Evolutionary conservation across 2,113 vertebrate species (phyloP), one percentile per base, ranked within the genome.

Genomic region (Progne subis): DNA sequence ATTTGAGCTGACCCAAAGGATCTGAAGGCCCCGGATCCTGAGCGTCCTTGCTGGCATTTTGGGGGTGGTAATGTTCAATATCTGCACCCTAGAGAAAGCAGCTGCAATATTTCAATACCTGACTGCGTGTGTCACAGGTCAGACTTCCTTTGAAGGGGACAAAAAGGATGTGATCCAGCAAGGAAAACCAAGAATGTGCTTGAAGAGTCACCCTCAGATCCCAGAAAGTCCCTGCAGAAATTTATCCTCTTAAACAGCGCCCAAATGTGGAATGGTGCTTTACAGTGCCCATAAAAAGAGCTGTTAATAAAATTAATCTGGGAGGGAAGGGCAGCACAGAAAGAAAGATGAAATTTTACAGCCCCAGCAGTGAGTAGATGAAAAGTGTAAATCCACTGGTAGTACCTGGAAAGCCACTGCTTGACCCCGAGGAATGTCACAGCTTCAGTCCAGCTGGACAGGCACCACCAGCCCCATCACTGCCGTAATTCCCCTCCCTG

Each of bases 281-380:
- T 90, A 65, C 4, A 43, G 72, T 59, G 44, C 23, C 52, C 1
- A 0, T 92, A 67, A 93, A 94, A 90, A 86, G 37, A 78, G 37
- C 72, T 84, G 26, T 71, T 94, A 92, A 64, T 84, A 46, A 78
- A 90, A 92, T 94, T 77, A 80, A 75, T 92, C 52, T 82, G 39
- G 64, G 74, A 90, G 63, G 41, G 50, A 80, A 92, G 17, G 71
- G 41, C 72, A 81, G 64, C 60, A 28, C 0, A 1, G 72, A 44
- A 93, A 57, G 67, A 49, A 68, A 46, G 55, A 88, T 31, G 64
- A 50, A 75, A 56, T 88, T 88, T 95, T 95, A 80, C 63, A 79
- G 5, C 55, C 23, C 25, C 20, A 15, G 9, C 34, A 2, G 0
- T 8, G 11, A 72, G 70, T 3, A 79, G 87, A 26, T 94, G 79